Evolutionary conservation across 1,140 invertebrate species (phyloP).

Genomic region (Manduca sexta): DNA sequence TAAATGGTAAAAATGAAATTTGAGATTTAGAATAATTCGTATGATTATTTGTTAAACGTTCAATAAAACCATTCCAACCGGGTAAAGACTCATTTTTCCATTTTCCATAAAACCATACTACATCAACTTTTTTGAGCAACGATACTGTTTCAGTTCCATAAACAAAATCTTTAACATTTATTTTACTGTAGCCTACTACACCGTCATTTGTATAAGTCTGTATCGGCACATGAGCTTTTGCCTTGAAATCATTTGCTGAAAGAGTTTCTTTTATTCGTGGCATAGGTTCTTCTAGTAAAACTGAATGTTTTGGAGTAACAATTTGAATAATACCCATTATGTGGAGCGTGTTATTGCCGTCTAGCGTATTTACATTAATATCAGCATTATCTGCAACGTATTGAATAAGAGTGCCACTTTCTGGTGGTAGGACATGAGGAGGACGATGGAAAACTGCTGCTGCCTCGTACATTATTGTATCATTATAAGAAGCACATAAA

Average conservation of each 20-base stretch:
- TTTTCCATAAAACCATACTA: slow-evolving; percentile 27
- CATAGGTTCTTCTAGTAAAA: slow-evolving; percentile 21
- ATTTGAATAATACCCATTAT: slow-evolving; percentile 54
- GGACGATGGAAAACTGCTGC: slow-evolving; percentile 45
- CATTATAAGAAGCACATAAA: slow-evolving; percentile 44
- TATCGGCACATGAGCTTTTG: slow-evolving; percentile 31
- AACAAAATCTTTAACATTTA: slow-evolving; percentile 14
- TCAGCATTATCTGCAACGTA: slow-evolving; percentile 55
- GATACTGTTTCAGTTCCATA: slow-evolving; percentile 11
- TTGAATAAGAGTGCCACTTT: slow-evolving; percentile 46
- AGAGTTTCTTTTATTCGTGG: slow-evolving; percentile 16
- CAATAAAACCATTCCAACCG: slow-evolving; percentile 22
- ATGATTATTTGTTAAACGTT: slow-evolving; percentile 16
- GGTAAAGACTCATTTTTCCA: slow-evolving; percentile 22
- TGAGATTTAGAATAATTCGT: slow-evolving; percentile 22
- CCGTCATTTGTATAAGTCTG: slow-evolving; percentile 29
- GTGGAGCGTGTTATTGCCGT: slow-evolving; percentile 50
- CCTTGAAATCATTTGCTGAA: slow-evolving; percentile 23
- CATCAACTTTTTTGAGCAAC: slow-evolving; percentile 6
- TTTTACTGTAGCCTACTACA: slow-evolving; percentile 17
- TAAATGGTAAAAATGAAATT: slow-evolving; percentile 55
- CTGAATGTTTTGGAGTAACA: slow-evolving; percentile 38
- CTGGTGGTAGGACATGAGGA: slow-evolving; percentile 41
- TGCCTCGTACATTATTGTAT: slow-evolving; percentile 37
- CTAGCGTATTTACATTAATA: slow-evolving; percentile 52